A percentile compares a stretch with the other conserved stretches of the same genome.
phyloP scores from a whole-genome alignment of 64 coral and sea anemone species.

The Actinia equina region DNA sequence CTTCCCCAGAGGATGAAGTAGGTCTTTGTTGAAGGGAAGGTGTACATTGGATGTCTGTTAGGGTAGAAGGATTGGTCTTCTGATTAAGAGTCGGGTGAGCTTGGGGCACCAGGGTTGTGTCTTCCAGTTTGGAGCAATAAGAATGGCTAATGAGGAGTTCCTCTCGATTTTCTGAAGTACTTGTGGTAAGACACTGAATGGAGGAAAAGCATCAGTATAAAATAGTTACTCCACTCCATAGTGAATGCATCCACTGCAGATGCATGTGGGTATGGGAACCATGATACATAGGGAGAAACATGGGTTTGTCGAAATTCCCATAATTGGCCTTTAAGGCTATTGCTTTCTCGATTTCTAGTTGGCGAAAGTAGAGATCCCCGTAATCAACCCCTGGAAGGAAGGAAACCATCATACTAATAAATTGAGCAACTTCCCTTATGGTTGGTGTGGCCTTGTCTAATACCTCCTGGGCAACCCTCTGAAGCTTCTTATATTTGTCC shows the following conservation, averaged over 20 bases:
- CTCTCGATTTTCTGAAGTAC: constrained; percentile 13
- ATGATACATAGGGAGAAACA: constrained; percentile 40
- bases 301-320: constrained; percentile 34
- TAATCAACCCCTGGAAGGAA: constrained; percentile 24
- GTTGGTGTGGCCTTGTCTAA: neutral
- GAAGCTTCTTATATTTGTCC: constrained; percentile 21
- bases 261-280: constrained; percentile 34
- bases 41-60: constrained; percentile 30
- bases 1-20: constrained; percentile 15
- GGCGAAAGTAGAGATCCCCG: constrained; percentile 13
- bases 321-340: constrained; percentile 14
- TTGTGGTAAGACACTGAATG: constrained; percentile 16
- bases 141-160: neutral
- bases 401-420: constrained; percentile 15
- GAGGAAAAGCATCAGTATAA: constrained; percentile 31
- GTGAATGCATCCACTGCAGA: constrained; percentile 36
- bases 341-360: constrained; percentile 34
- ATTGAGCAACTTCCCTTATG: constrained; percentile 16
- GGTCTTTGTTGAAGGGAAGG: constrained; percentile 28
- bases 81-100: constrained; percentile 12
- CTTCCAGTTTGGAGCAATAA: constrained; percentile 21
- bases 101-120: constrained; percentile 35
- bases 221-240: constrained; percentile 31
- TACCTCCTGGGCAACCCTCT: neutral
- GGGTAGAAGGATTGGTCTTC: constrained; percentile 22